Evolutionary conservation across 2,797 vertebrate genomes (phyloP).

Genomic region (Xerus rutilus): DNA sequence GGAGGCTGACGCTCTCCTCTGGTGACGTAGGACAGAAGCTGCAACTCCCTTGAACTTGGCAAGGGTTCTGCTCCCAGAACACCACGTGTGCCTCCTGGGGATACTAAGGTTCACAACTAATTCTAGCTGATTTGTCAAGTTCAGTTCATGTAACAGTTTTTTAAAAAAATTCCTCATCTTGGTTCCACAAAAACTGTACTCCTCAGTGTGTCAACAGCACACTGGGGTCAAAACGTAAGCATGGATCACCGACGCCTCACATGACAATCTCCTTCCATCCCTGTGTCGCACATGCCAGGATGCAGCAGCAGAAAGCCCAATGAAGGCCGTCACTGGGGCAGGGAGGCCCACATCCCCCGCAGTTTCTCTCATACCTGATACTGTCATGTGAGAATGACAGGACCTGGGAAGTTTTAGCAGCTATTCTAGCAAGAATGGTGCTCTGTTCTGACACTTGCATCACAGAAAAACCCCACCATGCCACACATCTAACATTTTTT

Average conservation of each 20-base stretch:
- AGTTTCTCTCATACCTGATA: not conserved
- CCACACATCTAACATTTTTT: not conserved
- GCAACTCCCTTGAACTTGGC: not conserved
- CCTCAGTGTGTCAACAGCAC: not conserved
- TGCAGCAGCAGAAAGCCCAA: rapidly evolving
- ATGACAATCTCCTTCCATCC: rapidly evolving
- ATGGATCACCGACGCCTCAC: rapidly evolving
- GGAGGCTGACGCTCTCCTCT: too few relatives aligned
- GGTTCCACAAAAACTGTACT: not conserved
- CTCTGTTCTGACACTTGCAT: rapidly evolving
- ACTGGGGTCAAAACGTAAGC: too few relatives aligned
- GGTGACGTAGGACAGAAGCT: not conserved
- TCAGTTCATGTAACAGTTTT: not conserved
- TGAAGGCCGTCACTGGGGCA: rapidly evolving
- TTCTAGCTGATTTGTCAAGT: not conserved
- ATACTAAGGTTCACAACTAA: not conserved
- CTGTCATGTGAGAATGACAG: rapidly evolving
- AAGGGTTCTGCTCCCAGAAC: not conserved
- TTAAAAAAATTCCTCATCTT: not conserved
- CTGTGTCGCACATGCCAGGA: not conserved
- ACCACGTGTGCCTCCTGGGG: not conserved
- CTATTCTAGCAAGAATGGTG: rapidly evolving
- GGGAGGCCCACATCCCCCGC: rapidly evolving
- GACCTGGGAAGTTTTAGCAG: not conserved
- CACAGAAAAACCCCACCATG: not conserved